Conservation (phyloP, 2,113 vertebrate genomes). For the Heteronetta atricapilla region DNA sequence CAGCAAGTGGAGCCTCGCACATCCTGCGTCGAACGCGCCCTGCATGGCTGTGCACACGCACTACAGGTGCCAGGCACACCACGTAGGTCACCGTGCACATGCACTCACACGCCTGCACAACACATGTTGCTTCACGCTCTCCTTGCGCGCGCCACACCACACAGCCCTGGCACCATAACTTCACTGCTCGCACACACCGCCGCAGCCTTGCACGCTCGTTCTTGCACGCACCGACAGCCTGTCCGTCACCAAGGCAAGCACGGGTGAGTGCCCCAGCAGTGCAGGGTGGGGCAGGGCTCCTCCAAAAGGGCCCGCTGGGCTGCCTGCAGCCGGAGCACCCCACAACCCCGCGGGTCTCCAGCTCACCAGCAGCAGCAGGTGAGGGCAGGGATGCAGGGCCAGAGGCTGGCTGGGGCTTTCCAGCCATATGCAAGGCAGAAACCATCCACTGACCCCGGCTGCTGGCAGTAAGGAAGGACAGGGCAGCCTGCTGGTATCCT, state of each 20-base stretch:
- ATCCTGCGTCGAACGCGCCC: fast-evolving
- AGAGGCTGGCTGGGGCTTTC: fast-evolving
- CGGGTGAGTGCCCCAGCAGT: not conserved
- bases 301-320: not conserved
- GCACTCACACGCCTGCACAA: fast-evolving
- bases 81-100: not conserved
- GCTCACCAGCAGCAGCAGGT: fast-evolving
- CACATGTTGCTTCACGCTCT: fast-evolving
- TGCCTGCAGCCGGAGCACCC: not conserved
- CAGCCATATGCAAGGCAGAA: not conserved
- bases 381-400: not conserved
- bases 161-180: not conserved
- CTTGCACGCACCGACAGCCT: not conserved
- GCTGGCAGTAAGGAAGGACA: fast-evolving
- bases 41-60: fast-evolving
- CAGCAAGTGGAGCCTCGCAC: not conserved
- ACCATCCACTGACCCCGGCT: not conserved
- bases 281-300: not conserved
- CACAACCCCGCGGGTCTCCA: not conserved
- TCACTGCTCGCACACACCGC: not conserved
- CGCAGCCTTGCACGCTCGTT: fast-evolving
- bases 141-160: too few species aligned
- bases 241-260: fast-evolving
- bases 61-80: fast-evolving
- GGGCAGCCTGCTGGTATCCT: not conserved